phyloP scores from a whole-genome alignment of 2,888 invertebrate species.

The Eumacrocentrus americanus region DNA sequence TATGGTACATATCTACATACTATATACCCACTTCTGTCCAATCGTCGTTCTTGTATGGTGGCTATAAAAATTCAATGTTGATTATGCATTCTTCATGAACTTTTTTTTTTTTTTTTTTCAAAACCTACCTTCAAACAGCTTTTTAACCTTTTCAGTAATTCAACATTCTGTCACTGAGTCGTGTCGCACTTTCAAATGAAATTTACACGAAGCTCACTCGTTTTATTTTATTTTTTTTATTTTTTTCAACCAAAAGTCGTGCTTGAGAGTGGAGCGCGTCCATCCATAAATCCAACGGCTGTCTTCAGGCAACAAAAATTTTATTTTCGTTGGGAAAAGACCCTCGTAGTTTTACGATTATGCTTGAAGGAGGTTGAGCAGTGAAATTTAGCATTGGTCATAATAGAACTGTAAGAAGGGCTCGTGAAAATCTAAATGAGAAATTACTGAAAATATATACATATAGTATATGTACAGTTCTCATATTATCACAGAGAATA shows the following conservation, averaged over 20 bases:
- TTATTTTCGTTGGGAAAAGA: conserved; percentile 39
- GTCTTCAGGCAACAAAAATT: conserved; percentile 38
- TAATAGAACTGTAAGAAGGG: neutral
- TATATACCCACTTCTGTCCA: conserved; percentile 2
- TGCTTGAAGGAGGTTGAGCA: conserved; percentile 18
- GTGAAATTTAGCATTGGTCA: neutral
- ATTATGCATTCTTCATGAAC: neutral
- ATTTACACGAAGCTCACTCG: neutral
- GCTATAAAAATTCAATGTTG: neutral
- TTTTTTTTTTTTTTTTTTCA: neutral
- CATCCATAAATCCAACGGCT: conserved; percentile 38
- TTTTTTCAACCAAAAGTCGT: neutral
- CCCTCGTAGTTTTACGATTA: conserved; percentile 31
- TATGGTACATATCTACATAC: neutral
- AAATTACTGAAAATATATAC: neutral
- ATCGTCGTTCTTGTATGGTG: neutral
- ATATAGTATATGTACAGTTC: neutral
- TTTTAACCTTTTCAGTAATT: neutral
- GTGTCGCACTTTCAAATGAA: neutral
- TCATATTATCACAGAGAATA: neutral
- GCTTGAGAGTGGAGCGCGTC: conserved; percentile 6
- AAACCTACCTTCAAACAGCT: too few relatives aligned
- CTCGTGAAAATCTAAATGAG: neutral
- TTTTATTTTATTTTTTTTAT: too few relatives aligned
- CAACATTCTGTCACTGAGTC: neutral